Evolutionary conservation across 2,888 invertebrate genomes (phyloP), one percentile per base, ranked within the genome.

Genomic region (Erebia epiphron): DNA sequence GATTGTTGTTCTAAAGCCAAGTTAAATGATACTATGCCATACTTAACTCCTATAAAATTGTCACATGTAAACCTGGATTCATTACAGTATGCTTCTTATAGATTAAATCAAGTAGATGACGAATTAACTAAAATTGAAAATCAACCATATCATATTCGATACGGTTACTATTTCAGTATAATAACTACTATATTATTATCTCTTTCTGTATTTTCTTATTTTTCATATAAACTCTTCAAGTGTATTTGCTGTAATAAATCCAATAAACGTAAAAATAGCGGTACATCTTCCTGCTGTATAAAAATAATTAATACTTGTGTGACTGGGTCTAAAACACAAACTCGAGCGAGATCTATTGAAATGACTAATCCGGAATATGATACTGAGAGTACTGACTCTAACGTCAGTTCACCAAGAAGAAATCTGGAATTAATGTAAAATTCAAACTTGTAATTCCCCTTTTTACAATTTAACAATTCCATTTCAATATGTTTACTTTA

Each of bases 1-100:
- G 50, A 50, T 50, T n/a, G n/a, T 50, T 50, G 50, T 50, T 50
- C 50, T 50, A 50, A 50, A 50, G n/a, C n/a, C n/a, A 50, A 50
- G n/a, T 11, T 50, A 50, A n/a, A 50, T 50, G 50, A 50, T 50
- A 50, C 1, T 50, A 50, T 50, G 50, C n/a, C n/a, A n/a, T n/a
- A n/a, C n/a, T n/a, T n/a, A n/a, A n/a, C n/a, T n/a, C n/a, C n/a
- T n/a, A n/a, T n/a, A n/a, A n/a, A n/a, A n/a, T n/a, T n/a, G n/a
- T n/a, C n/a, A n/a, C n/a, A n/a, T n/a, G n/a, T n/a, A n/a, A n/a
- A n/a, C n/a, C n/a, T n/a, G n/a, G n/a, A n/a, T n/a, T n/a, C n/a
- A n/a, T n/a, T n/a, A n/a, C n/a, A n/a, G n/a, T n/a, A n/a, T n/a
- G n/a, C n/a, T n/a, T n/a, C n/a, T n/a, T n/a, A n/a, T n/a, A n/a